Evolutionary conservation across 2,113 vertebrate species (phyloP).

Genomic region (Tupaia tana): DNA sequence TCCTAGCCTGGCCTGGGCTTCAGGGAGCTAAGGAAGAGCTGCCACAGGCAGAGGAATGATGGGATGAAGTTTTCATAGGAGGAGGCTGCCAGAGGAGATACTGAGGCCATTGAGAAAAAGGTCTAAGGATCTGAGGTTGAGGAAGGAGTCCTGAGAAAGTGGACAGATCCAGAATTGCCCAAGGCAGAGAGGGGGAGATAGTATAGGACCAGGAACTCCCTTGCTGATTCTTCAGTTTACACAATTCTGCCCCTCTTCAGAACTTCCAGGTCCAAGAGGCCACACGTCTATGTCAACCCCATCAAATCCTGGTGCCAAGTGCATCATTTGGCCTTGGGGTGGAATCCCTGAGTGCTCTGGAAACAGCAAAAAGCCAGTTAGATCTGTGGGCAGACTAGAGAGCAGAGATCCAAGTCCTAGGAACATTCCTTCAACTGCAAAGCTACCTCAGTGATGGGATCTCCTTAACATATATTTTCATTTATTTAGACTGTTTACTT

Average conservation of each 20-base stretch:
- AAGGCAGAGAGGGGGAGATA: neutral
- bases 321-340: neutral
- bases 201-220: neutral
- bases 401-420: neutral
- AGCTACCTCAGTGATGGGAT: neutral
- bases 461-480: neutral
- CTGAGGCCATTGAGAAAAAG: neutral
- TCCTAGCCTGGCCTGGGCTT: neutral
- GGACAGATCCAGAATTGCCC: neutral
- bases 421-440: neutral
- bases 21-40: neutral
- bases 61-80: neutral
- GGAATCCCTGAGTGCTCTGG: neutral
- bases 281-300: neutral
- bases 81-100: neutral
- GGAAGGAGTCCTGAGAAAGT: neutral
- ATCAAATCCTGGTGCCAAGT: neutral
- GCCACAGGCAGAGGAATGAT: neutral
- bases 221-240: neutral
- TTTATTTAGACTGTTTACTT: neutral
- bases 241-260: neutral
- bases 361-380: neutral
- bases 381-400: neutral
- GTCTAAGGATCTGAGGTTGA: neutral
- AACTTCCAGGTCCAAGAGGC: neutral